These are phyloP conservation scores for Scaeva pyrastri DNA, from an alignment of 2,888 invertebrate species.

Conservation along the genomic window DNA sequence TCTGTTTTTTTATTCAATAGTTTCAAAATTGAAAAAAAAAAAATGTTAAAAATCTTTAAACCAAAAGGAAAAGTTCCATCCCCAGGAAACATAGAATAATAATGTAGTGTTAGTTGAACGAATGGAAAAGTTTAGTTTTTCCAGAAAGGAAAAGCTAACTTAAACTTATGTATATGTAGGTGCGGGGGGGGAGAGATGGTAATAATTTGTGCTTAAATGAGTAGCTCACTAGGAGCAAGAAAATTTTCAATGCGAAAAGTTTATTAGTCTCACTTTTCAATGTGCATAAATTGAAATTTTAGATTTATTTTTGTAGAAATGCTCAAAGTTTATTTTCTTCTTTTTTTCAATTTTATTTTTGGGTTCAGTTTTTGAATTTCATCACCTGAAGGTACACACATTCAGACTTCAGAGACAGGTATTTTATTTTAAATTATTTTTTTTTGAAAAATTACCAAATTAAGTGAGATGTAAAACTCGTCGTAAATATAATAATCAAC, in stretches of 20 bases:
- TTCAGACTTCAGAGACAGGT: no score
- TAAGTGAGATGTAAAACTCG: no score
- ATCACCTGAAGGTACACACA: not conserved
- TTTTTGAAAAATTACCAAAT: no score
- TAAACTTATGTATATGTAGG: no score
- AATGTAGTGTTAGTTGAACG: not conserved
- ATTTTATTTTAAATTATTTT: no score
- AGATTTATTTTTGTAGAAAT: not conserved
- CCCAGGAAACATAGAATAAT: not conserved
- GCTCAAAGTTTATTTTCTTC: not conserved
- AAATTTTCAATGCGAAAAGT: not conserved
- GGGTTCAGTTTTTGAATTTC: not conserved
- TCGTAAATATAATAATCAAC: no score
- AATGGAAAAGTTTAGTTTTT: not conserved
- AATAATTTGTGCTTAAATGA: conserved; percentile 9
- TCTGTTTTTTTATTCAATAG: not conserved
- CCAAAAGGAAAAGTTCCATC: not conserved
- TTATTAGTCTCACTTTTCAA: conserved; percentile 20
- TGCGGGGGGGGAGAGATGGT: not conserved
- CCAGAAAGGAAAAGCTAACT: no score
- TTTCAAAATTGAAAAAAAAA: conserved; percentile 10
- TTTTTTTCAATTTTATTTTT: not conserved
- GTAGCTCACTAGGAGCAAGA: not conserved
- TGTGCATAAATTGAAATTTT: conserved; percentile 15
- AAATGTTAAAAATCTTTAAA: not conserved